phyloP scores from a whole-genome alignment of 1,140 invertebrate species.

The Zaprionus kolodkinae region DNA sequence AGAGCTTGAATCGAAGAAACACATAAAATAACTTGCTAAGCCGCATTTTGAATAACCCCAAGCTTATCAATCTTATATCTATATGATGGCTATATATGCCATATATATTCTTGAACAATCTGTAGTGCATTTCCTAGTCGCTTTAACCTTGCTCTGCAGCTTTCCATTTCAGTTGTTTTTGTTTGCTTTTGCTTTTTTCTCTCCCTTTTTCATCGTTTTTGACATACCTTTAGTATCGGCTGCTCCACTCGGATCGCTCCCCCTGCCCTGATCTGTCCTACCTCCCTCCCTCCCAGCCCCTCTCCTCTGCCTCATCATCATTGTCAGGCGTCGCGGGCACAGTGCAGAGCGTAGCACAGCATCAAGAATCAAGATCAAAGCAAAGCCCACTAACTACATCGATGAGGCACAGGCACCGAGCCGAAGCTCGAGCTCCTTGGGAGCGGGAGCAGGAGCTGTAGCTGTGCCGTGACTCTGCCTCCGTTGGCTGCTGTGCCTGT shows the following conservation, averaged over 20 bases:
- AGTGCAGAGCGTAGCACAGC: slow-evolving; percentile 26
- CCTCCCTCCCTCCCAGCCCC: slow-evolving; percentile 20
- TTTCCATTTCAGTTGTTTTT: slow-evolving; percentile 49
- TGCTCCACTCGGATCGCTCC: slow-evolving; percentile 22
- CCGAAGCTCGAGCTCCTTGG: slow-evolving; percentile 11
- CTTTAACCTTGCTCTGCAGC: not conserved
- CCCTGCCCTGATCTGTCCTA: not conserved
- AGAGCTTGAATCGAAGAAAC: too few species aligned
- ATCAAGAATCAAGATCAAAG: slow-evolving; percentile 80
- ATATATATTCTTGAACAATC: not conserved
- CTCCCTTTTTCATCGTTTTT: slow-evolving; percentile 38
- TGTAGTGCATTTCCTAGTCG: slow-evolving; percentile 14
- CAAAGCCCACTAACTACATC: slow-evolving; percentile 79
- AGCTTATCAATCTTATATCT: too few species aligned
- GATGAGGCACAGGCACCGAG: slow-evolving; percentile 13
- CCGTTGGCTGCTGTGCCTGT: slow-evolving; percentile 61
- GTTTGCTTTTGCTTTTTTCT: slow-evolving; percentile 34
- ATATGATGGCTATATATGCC: too few species aligned
- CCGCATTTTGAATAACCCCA: too few species aligned
- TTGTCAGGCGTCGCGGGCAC: slow-evolving; percentile 72
- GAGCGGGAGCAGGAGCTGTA: slow-evolving; percentile 7
- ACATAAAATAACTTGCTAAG: too few species aligned
- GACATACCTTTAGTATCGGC: slow-evolving; percentile 68
- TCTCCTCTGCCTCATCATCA: slow-evolving; percentile 69
- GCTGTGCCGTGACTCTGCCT: slow-evolving; percentile 70